Base-by-base conservation (phyloP, 2,113 vertebrate genomes). In the Amblyopsis rosae region DNA sequence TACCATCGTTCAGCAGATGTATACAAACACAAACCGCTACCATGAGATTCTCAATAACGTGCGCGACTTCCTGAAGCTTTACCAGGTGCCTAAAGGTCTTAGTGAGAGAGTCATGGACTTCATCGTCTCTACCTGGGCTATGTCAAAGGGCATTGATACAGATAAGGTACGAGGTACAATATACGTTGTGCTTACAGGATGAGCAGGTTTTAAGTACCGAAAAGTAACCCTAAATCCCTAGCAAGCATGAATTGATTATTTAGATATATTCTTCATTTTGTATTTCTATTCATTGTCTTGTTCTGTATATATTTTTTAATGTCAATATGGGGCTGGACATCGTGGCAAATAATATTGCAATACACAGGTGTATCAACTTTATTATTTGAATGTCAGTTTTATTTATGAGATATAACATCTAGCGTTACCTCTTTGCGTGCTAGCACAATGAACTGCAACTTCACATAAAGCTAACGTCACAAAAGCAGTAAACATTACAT, bases 1-100 rank as follows among this genome's bases (percentile, higher is more conserved):
- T 81, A 99, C 98, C 83, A 99, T 99, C 92, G 99, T 99, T 92
- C 98, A 99, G 92, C 98, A 99, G 91, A 99, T 99, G 98, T 99
- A 99, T 86, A 97, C 98, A 84, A 99, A 99, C 93, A 99, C 97
- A 75, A 99, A 99, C 87, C 94, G 97, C 63, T 99, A 99, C 91
- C 98, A 99, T 0, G 98, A 99, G 93, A 99, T 99, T 95, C 92
- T 97, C 79, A 99, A 99, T 92, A 99, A 99, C 1, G 98, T 99
- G 70, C 94, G 98, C 1, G 97, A 99, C 87, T 99, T 99, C 87
- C 92, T 99, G 68, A 97, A 99, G 81, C 93, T 99, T 67, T 99
- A 99, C 87, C 98, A 99, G 92, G 97, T 99, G 78, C 98, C 98
- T 12, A 97, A 97, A 94, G 96, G 98, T 81, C 95, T 99, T 89